Evolutionary conservation across 1,140 invertebrate genomes (phyloP).

Genomic region (Aphelenchoides fujianensis): DNA sequence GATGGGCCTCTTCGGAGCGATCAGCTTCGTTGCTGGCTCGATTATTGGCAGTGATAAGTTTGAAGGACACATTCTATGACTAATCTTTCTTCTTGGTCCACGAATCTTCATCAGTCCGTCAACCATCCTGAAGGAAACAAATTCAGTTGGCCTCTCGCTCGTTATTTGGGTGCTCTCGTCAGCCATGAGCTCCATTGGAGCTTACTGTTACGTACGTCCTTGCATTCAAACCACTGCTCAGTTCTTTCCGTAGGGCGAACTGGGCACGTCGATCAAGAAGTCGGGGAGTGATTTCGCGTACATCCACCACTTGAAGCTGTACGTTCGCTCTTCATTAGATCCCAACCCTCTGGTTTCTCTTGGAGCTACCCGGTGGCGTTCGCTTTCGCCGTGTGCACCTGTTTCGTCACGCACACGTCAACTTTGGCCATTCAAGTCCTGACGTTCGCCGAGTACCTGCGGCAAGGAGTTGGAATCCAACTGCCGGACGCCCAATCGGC

Average conservation of each 20-base stretch:
- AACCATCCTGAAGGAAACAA: slow-evolving; percentile 13
- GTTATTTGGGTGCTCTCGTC: slow-evolving; percentile 16
- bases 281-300: slow-evolving; percentile 54
- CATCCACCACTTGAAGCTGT: slow-evolving; percentile 43
- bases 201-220: slow-evolving; percentile 7
- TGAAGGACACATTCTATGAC: not conserved
- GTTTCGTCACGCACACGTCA: slow-evolving; percentile 24
- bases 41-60: slow-evolving; percentile 16
- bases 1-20: slow-evolving; percentile 26
- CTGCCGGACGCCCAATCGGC: slow-evolving; percentile 1
- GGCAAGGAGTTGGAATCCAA: slow-evolving; percentile 30
- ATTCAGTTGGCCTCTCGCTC: slow-evolving; percentile 22
- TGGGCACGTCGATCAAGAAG: slow-evolving; percentile 45
- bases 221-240: not conserved
- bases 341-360: no score
- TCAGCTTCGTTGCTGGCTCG: slow-evolving; percentile 26
- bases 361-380: not conserved
- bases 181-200: slow-evolving; percentile 10
- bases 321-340: no score
- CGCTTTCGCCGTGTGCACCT: not conserved
- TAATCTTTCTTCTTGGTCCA: not conserved
- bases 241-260: slow-evolving; percentile 37
- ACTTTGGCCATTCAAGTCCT: slow-evolving; percentile 46
- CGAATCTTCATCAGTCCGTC: slow-evolving; percentile 27
- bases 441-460: slow-evolving; percentile 48